A percentile compares a stretch with the other conserved stretches of the same genome.
phyloP scores from a whole-genome alignment of 1,140 invertebrate genomes.

The Dermatophagoides farinae region DNA sequence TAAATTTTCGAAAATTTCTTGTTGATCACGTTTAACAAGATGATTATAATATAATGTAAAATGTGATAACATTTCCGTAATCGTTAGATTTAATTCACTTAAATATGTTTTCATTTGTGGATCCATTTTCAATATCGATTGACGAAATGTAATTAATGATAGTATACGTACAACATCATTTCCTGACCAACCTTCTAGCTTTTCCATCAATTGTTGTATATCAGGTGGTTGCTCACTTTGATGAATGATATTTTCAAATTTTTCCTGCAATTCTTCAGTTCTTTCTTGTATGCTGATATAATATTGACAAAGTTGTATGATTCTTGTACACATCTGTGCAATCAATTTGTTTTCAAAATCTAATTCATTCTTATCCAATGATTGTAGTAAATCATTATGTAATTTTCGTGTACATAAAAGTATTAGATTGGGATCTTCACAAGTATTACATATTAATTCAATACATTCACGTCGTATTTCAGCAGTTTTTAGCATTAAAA shows the following conservation, averaged over 20 bases:
- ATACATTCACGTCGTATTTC: conserved; percentile 3
- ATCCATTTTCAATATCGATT: background rate
- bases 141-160: conserved; percentile 5
- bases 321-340: conserved; percentile 24
- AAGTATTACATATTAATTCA: background rate
- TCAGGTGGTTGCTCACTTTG: conserved; percentile 5
- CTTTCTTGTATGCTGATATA: background rate
- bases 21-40: conserved; percentile 12
- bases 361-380: conserved; percentile 15
- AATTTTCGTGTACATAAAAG: background rate
- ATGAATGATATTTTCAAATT: background rate
- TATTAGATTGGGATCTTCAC: background rate
- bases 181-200: background rate
- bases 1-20: conserved; percentile 9
- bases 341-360: conserved; percentile 27
- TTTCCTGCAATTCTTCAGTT: background rate
- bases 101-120: background rate
- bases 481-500: conserved; percentile 6
- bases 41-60: conserved; percentile 13
- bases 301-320: conserved; percentile 20
- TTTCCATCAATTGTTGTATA: background rate
- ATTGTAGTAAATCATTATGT: background rate
- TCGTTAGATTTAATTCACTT: conserved; percentile 5
- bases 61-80: conserved; percentile 15
- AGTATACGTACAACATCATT: conserved; percentile 12